Evolutionary conservation across 2,797 vertebrate species (phyloP).

Genomic region (Malacoctenus gilli): DNA sequence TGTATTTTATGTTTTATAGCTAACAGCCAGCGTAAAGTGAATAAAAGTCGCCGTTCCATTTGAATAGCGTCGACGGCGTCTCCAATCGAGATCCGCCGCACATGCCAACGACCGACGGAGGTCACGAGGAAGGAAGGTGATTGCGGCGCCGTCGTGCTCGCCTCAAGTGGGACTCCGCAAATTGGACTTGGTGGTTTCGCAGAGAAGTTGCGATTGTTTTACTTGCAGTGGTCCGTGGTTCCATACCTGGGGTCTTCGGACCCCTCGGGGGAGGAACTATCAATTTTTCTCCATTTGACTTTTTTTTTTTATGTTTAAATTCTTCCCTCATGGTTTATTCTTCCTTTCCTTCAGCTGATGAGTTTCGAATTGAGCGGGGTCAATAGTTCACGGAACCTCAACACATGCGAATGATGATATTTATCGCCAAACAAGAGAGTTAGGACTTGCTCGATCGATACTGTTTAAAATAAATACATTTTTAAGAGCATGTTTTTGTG

Average conservation of each 20-base stretch:
- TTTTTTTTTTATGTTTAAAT: no score
- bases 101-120: not conserved
- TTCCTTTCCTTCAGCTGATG: not conserved
- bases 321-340: not conserved
- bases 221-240: no score
- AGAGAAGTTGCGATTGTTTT: no score
- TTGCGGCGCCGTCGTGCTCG: no score
- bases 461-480: not conserved
- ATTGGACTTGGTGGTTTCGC: no score
- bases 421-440: not conserved
- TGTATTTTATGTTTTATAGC: not conserved
- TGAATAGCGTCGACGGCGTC: not conserved
- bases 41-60: not conserved
- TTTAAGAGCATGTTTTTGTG: conserved; percentile 6
- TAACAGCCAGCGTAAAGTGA: not conserved
- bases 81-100: not conserved
- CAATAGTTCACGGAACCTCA: not conserved
- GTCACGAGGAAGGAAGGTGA: not conserved
- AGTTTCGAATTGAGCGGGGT: conserved; percentile 1
- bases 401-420: not conserved
- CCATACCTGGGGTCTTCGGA: no score
- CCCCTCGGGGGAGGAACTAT: no score
- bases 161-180: no score
- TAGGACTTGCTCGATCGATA: not conserved
- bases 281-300: no score